phyloP scores from a whole-genome alignment of 2,888 invertebrate genomes.

The Ypsolopha scabrella region DNA sequence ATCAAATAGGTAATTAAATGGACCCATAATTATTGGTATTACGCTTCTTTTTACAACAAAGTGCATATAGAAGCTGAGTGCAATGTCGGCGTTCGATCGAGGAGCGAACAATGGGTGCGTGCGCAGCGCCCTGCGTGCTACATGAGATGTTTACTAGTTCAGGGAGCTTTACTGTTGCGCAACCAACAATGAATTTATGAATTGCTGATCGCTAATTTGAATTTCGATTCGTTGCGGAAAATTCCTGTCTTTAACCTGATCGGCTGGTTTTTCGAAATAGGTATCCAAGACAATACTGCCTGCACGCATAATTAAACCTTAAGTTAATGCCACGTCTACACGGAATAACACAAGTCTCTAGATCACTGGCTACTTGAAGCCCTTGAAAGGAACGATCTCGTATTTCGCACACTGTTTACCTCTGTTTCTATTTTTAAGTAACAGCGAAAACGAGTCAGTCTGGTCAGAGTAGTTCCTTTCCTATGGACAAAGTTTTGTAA shows the following conservation, averaged over 20 bases:
- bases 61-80: too few species aligned
- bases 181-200: constrained; percentile 2
- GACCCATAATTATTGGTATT: too few species aligned
- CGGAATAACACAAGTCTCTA: neutral
- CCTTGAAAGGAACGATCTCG: neutral
- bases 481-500: too few species aligned
- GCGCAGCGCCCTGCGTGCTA: constrained; percentile 32
- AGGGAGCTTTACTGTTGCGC: constrained; percentile 20
- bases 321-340: neutral
- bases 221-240: neutral
- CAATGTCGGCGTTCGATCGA: neutral
- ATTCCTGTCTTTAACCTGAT: neutral
- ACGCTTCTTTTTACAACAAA: too few species aligned
- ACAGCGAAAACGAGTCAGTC: too few species aligned
- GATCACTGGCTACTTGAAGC: neutral
- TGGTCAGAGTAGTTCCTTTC: too few species aligned
- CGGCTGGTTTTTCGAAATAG: neutral
- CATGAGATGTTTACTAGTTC: constrained; percentile 43
- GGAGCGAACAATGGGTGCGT: constrained; percentile 16
- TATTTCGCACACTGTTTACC: neutral
- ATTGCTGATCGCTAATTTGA: neutral
- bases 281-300: neutral
- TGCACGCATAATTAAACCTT: neutral
- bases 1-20: too few species aligned
- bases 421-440: too few species aligned